Evolutionary conservation across 1,140 invertebrate genomes (phyloP).

Genomic region (Plutomurus gul): DNA sequence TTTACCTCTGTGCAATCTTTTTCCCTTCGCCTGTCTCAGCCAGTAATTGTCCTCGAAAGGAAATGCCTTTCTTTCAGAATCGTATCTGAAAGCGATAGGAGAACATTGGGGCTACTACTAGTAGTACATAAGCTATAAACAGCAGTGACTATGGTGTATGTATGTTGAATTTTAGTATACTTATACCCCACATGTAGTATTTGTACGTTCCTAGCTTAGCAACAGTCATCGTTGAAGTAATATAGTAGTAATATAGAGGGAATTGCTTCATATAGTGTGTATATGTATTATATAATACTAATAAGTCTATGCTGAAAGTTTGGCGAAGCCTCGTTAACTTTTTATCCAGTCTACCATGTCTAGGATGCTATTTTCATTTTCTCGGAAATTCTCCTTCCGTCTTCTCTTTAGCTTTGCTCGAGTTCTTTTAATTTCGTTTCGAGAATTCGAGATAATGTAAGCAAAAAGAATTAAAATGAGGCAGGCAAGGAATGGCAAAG

Average conservation of each 20-base stretch:
- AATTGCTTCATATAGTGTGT: neutral
- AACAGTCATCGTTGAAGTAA: too few relatives aligned
- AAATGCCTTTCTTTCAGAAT: neutral
- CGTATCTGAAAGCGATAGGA: too few relatives aligned
- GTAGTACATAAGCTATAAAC: too few relatives aligned
- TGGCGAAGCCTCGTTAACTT: conserved; percentile 26
- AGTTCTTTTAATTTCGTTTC: conserved; percentile 32
- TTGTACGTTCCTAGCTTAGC: too few relatives aligned
- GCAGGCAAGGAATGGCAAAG: conserved; percentile 18
- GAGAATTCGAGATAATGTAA: conserved; percentile 31
- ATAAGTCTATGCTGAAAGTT: conserved; percentile 1
- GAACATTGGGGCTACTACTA: too few relatives aligned
- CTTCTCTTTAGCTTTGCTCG: neutral
- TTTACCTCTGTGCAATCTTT: neutral
- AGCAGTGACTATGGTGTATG: too few relatives aligned
- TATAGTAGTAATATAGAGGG: too few relatives aligned
- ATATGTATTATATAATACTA: too few relatives aligned
- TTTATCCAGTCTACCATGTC: conserved; percentile 27
- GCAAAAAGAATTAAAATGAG: conserved; percentile 31
- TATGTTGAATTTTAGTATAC: too few relatives aligned
- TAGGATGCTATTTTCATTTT: conserved; percentile 34
- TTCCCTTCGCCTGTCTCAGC: neutral
- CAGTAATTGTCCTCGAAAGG: neutral
- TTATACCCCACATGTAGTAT: too few relatives aligned
- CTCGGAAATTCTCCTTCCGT: conserved; percentile 23